Conservation (phyloP, 2,113 vertebrate species). For the Leptobrachium ailaonicum region DNA sequence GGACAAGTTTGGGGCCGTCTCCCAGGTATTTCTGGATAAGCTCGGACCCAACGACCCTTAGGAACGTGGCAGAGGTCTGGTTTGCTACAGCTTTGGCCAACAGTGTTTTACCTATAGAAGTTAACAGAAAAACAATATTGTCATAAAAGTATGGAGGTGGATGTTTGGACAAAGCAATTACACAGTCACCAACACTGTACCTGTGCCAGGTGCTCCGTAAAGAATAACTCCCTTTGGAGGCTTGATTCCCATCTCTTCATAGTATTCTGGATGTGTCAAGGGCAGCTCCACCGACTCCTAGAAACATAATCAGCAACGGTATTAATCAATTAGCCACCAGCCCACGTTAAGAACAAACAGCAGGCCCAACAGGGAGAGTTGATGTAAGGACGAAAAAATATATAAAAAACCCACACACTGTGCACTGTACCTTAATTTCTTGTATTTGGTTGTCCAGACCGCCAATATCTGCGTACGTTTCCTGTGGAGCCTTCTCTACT, state of each 20-base stretch:
- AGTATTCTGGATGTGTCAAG: conserved; percentile 96
- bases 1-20: conserved; percentile 90
- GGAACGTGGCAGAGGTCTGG: conserved; percentile 95
- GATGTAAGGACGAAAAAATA: no score
- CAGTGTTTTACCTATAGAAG: conserved; percentile 85
- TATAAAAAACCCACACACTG: background rate
- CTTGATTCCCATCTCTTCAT: conserved; percentile 98
- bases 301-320: conserved; percentile 32
- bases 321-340: no score
- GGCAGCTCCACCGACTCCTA: conserved; percentile 98
- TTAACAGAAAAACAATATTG: background rate
- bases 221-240: conserved; percentile 97
- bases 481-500: conserved; percentile 96
- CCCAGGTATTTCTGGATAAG: conserved; percentile 98
- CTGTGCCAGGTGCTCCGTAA: conserved; percentile 94
- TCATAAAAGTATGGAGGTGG: background rate
- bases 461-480: conserved; percentile 94
- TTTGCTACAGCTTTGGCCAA: conserved; percentile 97
- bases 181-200: conserved; percentile 59
- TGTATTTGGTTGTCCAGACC: conserved; percentile 97
- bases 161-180: no score
- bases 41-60: conserved; percentile 93
- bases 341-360: no score
- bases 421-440: conserved; percentile 86
- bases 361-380: background rate